Evolutionary conservation across 2,113 vertebrate species (phyloP), one percentile per base, ranked within the genome.

Genomic region (Hippocampus mohnikei): DNA sequence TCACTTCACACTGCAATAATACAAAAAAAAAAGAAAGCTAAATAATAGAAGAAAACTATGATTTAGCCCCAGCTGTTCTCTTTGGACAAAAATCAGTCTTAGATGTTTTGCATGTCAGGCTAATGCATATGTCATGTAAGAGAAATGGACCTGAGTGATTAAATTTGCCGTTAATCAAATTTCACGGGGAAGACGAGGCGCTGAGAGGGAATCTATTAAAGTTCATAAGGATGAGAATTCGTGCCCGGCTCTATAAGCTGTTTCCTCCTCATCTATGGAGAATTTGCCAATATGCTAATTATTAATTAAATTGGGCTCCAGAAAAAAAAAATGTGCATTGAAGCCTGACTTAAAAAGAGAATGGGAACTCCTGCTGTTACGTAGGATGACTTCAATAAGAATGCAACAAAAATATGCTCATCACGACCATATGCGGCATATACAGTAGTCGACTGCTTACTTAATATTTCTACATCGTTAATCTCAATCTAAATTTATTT

Each of bases 111-210:
- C 66, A 81, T 86, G 80, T 71, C 33, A 69, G 71, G 23, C 41
- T 84, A 88, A 88, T 84, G 81, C 74, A 81, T 71, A 79, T 84
- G 86, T 81, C 84, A 89, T 82, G 88, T 87, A 77, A 75, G 83
- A 81, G 79, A 88, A 91, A 90, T 89, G 83, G 87, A 76, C 52
- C 48, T 87, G 70, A 90, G 88, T 91, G 83, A 89, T 88, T 89
- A 82, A 90, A 88, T 73, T 71, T 29, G 73, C 78, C 37, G 73
- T 80, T 84, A 42, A 85, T 65, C 62, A 87, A 85, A 71, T 79
- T 88, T 88, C 83, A 85, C 76, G 29, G 72, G 71, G 62, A 88
- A 83, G 79, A 82, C 77, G 59, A 60, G 70, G 63, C 52, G 23
- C 20, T 37, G 50, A 66, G 70, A 62, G 67, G 33, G 69, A 80